Evolutionary conservation across 1,140 invertebrate species (phyloP).

Genomic region (Condylostylus longicornis): DNA sequence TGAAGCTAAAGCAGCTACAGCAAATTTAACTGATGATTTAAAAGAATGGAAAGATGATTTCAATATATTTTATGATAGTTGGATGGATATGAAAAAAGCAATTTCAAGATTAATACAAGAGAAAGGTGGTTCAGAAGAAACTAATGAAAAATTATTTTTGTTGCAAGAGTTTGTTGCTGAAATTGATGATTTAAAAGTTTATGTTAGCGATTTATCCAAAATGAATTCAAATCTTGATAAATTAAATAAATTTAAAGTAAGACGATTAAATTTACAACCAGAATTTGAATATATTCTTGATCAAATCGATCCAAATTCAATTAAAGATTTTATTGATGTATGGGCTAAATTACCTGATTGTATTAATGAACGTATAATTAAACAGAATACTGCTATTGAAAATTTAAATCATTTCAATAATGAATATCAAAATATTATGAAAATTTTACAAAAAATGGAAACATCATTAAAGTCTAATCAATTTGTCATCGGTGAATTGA

Average conservation of each 20-base stretch:
- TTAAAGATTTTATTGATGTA: slow-evolving; percentile 16
- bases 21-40: slow-evolving; percentile 15
- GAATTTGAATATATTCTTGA: slow-evolving; percentile 28
- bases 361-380: slow-evolving; percentile 24
- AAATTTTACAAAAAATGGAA: slow-evolving; percentile 16
- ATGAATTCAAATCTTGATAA: slow-evolving; percentile 32
- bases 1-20: slow-evolving; percentile 17
- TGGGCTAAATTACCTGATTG: slow-evolving; percentile 24
- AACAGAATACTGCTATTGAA: slow-evolving; percentile 29
- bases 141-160: slow-evolving; percentile 10
- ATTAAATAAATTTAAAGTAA: slow-evolving; percentile 27
- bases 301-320: slow-evolving; percentile 10
- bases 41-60: slow-evolving; percentile 29
- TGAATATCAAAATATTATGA: slow-evolving; percentile 26
- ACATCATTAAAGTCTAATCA: slow-evolving; percentile 8
- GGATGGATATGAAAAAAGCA: slow-evolving; percentile 30
- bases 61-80: slow-evolving; percentile 26
- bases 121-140: slow-evolving; percentile 20
- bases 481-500: neutral
- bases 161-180: slow-evolving; percentile 28
- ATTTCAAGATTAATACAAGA: slow-evolving; percentile 22
- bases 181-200: slow-evolving; percentile 34
- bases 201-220: slow-evolving; percentile 32
- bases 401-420: slow-evolving; percentile 28
- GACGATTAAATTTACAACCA: slow-evolving; percentile 30